Conservation (phyloP, 35 echinoderm and acorn worm species). For the Ophiothrix spiculata region DNA sequence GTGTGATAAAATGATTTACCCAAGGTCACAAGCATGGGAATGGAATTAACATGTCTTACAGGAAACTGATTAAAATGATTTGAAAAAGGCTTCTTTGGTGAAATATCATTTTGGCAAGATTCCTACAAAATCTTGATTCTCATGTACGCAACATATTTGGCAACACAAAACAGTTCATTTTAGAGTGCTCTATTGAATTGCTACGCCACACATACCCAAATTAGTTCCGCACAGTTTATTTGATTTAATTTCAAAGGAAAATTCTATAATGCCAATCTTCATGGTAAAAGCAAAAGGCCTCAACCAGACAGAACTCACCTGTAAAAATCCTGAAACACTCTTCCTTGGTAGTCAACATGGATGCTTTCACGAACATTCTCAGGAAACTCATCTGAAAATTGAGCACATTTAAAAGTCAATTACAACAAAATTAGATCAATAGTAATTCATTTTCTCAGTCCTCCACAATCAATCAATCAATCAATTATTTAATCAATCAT, state of each 20-base stretch:
- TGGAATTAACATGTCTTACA: too few species aligned
- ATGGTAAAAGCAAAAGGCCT: background rate
- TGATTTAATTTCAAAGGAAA: background rate
- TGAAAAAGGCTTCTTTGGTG: too few species aligned
- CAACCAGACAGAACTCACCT: slow-evolving; percentile 27
- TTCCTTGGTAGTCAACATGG: slow-evolving; percentile 65
- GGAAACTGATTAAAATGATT: too few species aligned
- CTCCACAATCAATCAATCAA: too few species aligned
- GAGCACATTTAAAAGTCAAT: background rate
- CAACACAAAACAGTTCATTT: too few species aligned
- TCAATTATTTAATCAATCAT: background rate
- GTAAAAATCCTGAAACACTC: slow-evolving; percentile 95
- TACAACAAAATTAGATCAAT: background rate
- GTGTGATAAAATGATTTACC: too few species aligned
- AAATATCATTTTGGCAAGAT: too few species aligned
- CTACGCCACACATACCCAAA: background rate
- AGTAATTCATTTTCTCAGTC: background rate
- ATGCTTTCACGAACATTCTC: slow-evolving; percentile 46
- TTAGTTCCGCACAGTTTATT: background rate
- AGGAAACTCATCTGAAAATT: slow-evolving; percentile 73
- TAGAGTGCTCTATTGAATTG: background rate
- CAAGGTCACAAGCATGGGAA: too few species aligned
- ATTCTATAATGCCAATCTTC: background rate
- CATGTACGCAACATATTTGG: too few species aligned
- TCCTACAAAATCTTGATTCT: too few species aligned